phyloP scores from a whole-genome alignment of 2,888 invertebrate genomes.

The Lypha dubia region DNA sequence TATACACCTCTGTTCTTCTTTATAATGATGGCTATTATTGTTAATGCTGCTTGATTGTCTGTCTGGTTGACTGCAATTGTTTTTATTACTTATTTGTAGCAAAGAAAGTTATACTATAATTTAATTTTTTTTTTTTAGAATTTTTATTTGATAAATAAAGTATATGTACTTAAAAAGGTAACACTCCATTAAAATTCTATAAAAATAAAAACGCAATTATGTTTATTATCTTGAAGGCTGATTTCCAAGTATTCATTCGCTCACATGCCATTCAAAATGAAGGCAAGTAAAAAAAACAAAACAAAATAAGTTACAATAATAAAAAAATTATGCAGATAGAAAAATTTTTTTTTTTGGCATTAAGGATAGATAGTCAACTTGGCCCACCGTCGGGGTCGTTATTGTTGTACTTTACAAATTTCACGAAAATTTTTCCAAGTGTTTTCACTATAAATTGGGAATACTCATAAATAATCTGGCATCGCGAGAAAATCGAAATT shows the following conservation, averaged over 20 bases:
- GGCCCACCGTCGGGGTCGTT: background rate
- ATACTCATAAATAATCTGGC: too few species aligned
- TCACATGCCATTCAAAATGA: conserved; percentile 31
- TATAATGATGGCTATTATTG: conserved; percentile 25
- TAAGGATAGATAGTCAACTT: background rate
- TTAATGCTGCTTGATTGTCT: conserved; percentile 13
- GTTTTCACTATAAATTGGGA: too few species aligned
- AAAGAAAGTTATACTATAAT: conserved; percentile 49
- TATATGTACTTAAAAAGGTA: conserved; percentile 30
- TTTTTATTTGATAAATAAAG: conserved; percentile 26
- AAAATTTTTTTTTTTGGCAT: background rate
- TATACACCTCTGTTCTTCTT: conserved; percentile 3
- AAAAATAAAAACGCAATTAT: conserved; percentile 51
- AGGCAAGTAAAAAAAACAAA: background rate
- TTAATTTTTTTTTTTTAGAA: conserved; percentile 31
- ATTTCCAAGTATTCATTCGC: conserved; percentile 40
- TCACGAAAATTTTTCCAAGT: too few species aligned
- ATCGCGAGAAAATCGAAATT: too few species aligned
- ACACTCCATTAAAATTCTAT: conserved; percentile 54
- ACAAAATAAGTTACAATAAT: background rate
- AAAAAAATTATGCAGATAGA: background rate
- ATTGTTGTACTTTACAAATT: too few species aligned
- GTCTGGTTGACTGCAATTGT: conserved; percentile 13
- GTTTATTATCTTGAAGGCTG: conserved; percentile 37
- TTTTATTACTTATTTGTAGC: conserved; percentile 13